Conservation (phyloP, 2,113 vertebrate genomes). For the Tenrec ecaudatus region DNA sequence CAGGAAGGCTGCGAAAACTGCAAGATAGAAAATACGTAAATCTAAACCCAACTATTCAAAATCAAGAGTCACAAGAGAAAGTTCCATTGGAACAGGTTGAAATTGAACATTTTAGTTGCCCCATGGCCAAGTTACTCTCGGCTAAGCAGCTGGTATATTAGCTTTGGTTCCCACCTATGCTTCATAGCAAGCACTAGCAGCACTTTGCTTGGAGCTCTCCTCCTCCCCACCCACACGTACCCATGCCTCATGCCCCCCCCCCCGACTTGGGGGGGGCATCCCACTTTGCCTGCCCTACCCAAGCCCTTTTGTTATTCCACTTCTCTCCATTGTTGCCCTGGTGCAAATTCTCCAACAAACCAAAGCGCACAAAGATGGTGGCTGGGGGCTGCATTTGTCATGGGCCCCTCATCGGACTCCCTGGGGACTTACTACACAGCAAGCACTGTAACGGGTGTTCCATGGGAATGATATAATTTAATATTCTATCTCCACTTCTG, state of each 20-base stretch:
- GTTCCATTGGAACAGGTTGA: constrained; percentile 43
- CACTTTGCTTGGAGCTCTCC: background rate
- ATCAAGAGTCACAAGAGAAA: constrained; percentile 41
- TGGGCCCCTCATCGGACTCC: constrained; percentile 26
- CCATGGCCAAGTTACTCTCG: background rate
- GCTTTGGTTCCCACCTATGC: constrained; percentile 22
- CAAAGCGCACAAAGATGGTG: background rate
- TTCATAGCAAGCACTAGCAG: constrained; percentile 10
- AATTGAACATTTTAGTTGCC: constrained; percentile 36
- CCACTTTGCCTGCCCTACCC: background rate
- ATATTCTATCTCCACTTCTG: constrained; percentile 35
- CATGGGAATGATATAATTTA: background rate
- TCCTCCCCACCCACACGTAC: background rate
- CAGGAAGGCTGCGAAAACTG: constrained; percentile 56
- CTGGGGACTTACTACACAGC: constrained; percentile 22
- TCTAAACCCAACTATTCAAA: constrained; percentile 60
- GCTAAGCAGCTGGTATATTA: constrained; percentile 2
- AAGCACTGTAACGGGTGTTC: background rate
- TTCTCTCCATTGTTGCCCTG: background rate
- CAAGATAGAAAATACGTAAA: constrained; percentile 65
- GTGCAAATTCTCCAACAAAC: constrained; percentile 24
- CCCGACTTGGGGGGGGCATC: background rate
- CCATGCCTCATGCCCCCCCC: background rate
- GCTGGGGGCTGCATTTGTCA: background rate
- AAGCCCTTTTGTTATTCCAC: background rate